phyloP scores from a whole-genome alignment of 1,140 invertebrate genomes.

The Drosophila melanogaster region Release_6_plus_ISO1_MT NT_037436.4:15699001-15699500 shows the following conservation, averaged over 20 bases:
- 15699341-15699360: slow-evolving; percentile 73
- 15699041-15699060: slow-evolving; percentile 5
- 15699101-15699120: slow-evolving; percentile 20
- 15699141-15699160: background rate
- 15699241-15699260: slow-evolving; percentile 83
- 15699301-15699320: slow-evolving; percentile 84
- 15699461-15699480: slow-evolving; percentile 71
- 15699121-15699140: slow-evolving; percentile 46
- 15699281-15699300: slow-evolving; percentile 83
- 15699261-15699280: slow-evolving; percentile 81
- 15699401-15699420: slow-evolving; percentile 49
- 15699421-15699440: slow-evolving; percentile 18
- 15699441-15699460: slow-evolving; percentile 65
- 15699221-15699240: slow-evolving; percentile 83
- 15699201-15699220: slow-evolving; percentile 83
- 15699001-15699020: slow-evolving; percentile 21
- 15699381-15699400: slow-evolving; percentile 68
- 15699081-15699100: background rate
- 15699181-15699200: slow-evolving; percentile 60
- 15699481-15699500: slow-evolving; percentile 75
- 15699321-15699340: slow-evolving; percentile 80
- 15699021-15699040: slow-evolving; percentile 18
- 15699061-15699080: slow-evolving; percentile 1
- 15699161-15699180: background rate
- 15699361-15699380: slow-evolving; percentile 68